Evolutionary conservation across 2,888 invertebrate genomes (phyloP).

Genomic region (Arge pagana): DNA sequence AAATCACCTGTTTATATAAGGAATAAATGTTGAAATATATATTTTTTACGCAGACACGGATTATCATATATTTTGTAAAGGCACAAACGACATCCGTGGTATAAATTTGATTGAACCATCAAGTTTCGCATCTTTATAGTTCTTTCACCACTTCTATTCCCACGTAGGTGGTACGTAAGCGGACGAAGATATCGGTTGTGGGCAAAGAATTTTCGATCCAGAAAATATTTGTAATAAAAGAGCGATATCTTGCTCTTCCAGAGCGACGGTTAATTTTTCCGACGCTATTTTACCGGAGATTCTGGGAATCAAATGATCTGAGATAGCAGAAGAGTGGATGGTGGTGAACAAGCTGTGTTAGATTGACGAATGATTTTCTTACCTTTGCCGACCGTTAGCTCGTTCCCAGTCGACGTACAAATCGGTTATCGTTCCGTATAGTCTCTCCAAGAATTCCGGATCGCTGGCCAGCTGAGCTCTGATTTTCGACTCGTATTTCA

Average conservation of each 20-base stretch:
- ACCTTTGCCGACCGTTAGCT: conserved; percentile 51
- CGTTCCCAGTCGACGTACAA: conserved; percentile 55
- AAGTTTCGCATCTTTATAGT: too few species aligned
- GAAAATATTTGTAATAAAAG: conserved; percentile 44
- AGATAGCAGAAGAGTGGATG: not conserved
- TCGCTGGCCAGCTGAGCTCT: conserved; percentile 41
- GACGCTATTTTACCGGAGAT: conserved; percentile 46
- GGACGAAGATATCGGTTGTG: too few species aligned
- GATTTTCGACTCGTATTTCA: conserved; percentile 42
- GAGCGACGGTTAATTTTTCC: conserved; percentile 42
- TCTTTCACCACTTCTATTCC: too few species aligned
- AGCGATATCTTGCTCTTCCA: conserved; percentile 44
- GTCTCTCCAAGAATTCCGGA: conserved; percentile 43
- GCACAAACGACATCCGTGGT: conserved; percentile 13
- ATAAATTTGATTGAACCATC: too few species aligned
- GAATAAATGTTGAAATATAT: conserved; percentile 53
- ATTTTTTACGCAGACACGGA: conserved; percentile 55
- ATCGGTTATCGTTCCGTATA: conserved; percentile 46
- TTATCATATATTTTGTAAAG: conserved; percentile 22
- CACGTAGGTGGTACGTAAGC: too few species aligned
- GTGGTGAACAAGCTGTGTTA: not conserved
- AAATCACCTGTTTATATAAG: conserved; percentile 44
- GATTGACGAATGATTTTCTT: not conserved
- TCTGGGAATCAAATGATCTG: conserved; percentile 37
- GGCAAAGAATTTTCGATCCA: conserved; percentile 32